Percentiles rank a stretch among this genome's conserved stretches.
phyloP scores from a whole-genome alignment of 1,140 invertebrate species.

The Sarcophaga peregrina region DNA sequence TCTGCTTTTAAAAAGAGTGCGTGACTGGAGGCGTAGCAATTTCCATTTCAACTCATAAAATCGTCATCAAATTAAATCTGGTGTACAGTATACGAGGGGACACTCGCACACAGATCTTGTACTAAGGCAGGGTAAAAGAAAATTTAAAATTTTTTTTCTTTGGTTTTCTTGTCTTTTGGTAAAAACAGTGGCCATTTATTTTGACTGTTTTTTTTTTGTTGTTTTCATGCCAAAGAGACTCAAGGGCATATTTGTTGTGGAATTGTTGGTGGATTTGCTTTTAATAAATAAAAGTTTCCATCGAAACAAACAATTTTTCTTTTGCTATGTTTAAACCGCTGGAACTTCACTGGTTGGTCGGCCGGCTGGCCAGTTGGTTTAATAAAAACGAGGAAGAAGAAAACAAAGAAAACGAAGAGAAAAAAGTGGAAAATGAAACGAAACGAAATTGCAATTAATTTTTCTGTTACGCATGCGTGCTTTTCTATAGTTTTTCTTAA shows the following conservation, averaged over 20 bases:
- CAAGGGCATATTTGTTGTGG: background rate
- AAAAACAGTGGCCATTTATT: constrained; percentile 43
- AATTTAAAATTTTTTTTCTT: background rate
- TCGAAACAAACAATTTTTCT: background rate
- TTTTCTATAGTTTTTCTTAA: constrained; percentile 26
- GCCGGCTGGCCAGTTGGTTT: background rate
- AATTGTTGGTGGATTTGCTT: constrained; percentile 9
- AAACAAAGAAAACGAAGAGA: background rate
- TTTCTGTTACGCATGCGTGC: constrained; percentile 40
- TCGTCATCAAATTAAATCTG: constrained; percentile 48
- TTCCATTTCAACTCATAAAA: constrained; percentile 49
- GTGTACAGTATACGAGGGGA: background rate
- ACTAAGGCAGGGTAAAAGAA: background rate
- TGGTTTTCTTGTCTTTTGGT: too few species aligned
- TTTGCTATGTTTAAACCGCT: too few species aligned
- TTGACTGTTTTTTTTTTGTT: background rate
- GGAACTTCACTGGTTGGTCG: background rate
- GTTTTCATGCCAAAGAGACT: background rate
- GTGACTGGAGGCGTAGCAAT: constrained; percentile 48
- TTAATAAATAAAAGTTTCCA: constrained; percentile 9
- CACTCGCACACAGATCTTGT: background rate
- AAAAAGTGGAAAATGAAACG: background rate
- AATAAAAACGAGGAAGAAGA: background rate
- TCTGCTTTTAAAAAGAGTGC: constrained; percentile 36
- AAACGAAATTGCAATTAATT: constrained; percentile 34